Evolutionary conservation across 2,797 vertebrate genomes (phyloP).

Genomic region (Australoheros facetus): DNA sequence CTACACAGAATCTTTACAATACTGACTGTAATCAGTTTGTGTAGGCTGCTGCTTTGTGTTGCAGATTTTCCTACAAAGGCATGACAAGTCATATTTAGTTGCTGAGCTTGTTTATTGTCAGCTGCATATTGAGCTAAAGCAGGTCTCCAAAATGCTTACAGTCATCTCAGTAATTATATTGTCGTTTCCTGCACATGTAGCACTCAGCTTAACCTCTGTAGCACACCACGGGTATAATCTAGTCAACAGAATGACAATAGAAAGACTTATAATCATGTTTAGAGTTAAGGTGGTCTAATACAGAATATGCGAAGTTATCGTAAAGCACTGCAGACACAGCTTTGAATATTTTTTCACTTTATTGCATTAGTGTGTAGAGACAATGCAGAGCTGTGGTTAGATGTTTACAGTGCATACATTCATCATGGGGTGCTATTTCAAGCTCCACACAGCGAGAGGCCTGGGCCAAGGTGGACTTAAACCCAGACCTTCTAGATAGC

Average conservation of each 20-base stretch:
- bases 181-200: slow-evolving; percentile 59
- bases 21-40: slow-evolving; percentile 40
- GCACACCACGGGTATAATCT: slow-evolving; percentile 18
- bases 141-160: slow-evolving; percentile 47
- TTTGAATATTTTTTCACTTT: slow-evolving; percentile 48
- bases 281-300: not conserved
- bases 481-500: too few species aligned
- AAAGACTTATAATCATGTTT: slow-evolving; percentile 33
- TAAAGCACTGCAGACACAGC: slow-evolving; percentile 14
- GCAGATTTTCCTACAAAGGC: slow-evolving; percentile 39
- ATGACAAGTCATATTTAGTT: slow-evolving; percentile 52
- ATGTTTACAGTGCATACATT: not conserved
- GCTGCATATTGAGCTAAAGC: slow-evolving; percentile 40
- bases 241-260: slow-evolving; percentile 8
- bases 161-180: slow-evolving; percentile 72
- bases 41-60: slow-evolving; percentile 22
- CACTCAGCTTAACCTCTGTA: slow-evolving; percentile 51
- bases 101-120: slow-evolving; percentile 66
- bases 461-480: too few species aligned
- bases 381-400: slow-evolving; percentile 14
- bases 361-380: slow-evolving; percentile 56
- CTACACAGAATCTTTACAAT: slow-evolving; percentile 19
- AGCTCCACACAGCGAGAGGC: too few species aligned
- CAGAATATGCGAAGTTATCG: not conserved
- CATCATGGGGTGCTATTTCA: not conserved